Base-by-base conservation (phyloP, 2,888 invertebrate genomes). In the Antitype chi region DNA sequence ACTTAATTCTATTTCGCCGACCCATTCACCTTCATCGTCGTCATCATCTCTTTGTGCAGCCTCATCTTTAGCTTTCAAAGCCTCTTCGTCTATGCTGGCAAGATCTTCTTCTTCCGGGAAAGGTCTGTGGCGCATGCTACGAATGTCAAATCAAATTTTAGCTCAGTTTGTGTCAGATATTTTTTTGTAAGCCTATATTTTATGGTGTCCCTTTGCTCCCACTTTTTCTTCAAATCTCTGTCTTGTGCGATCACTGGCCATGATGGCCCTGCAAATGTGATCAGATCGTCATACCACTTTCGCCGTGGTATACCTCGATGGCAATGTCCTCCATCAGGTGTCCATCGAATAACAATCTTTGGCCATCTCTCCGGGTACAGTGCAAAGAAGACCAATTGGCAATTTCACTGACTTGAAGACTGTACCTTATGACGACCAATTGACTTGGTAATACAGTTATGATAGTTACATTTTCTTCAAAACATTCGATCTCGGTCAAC, bases 1-100 rank as follows among this genome's bases (percentile, higher is more conserved):
- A 98, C 98, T 97, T 78, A 98, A 95, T 88, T 97, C 97, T 87
- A 98, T 94, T 92, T 98, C 97, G 23, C 96, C 95, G 60, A 94
- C 47, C 93, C 94, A 96, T 53, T 90, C 95, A 80, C 92, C 97
- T 97, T 88, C 95, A 90, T 88, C 96, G 85, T 75, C 97, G 53
- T 93, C 97, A 91, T 92, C 97, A 97, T 85, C 92, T 55, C 43
- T 63, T 5, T 62, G 60, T 8, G 93, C 93, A 28, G 97, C 97
- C 47, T 97, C 97, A 78, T 97, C 97, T 68, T 94, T 94, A 3
- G 97, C 95, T 82, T 97, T 96, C n/a, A 97, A 91, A 69, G 98
- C 97, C 70, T 96, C 96, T 89, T 96, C 96, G 59, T 97, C 97
- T 52, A 96, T 93, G 85, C 96, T 96, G 4, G 96, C 96, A 13